phyloP scores from a whole-genome alignment of 2,797 vertebrate species.

The Poliocrania exsul region DNA sequence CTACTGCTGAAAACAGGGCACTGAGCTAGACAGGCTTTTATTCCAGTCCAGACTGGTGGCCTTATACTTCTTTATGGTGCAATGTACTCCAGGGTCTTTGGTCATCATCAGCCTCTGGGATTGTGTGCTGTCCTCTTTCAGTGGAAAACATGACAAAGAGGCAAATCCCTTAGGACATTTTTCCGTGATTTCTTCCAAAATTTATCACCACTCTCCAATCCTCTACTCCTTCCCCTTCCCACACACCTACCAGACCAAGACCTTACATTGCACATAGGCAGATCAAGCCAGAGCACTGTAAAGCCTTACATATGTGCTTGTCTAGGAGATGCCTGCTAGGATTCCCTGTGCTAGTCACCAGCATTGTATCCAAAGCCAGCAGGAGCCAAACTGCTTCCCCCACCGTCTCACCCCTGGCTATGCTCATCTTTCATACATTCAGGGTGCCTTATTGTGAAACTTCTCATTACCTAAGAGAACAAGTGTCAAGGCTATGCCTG shows the following conservation, averaged over 20 bases:
- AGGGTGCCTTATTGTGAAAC: neutral
- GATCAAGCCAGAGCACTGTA: neutral
- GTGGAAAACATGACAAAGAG: neutral
- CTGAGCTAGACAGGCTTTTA: neutral
- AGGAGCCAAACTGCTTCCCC: neutral
- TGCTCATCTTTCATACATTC: neutral
- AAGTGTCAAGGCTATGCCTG: neutral
- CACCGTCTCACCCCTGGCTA: neutral
- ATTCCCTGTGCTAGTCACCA: neutral
- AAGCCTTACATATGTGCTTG: neutral
- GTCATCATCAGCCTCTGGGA: neutral
- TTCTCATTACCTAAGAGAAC: neutral
- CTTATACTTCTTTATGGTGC: neutral
- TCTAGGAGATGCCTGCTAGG: neutral
- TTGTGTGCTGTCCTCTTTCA: neutral
- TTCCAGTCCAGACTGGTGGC: neutral
- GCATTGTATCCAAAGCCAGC: fast-evolving
- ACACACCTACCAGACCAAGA: neutral
- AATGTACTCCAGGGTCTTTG: neutral
- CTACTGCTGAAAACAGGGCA: neutral
- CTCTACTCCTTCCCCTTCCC: neutral
- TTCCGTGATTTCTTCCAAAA: neutral
- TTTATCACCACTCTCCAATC: neutral
- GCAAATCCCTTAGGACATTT: neutral
- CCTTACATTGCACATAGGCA: neutral